Percentiles rank a stretch among this genome's conserved stretches.
These are phyloP conservation scores for Cataglyphis livida DNA, from an alignment of 2,888 invertebrate genomes.

Conservation along the genomic window DNA sequence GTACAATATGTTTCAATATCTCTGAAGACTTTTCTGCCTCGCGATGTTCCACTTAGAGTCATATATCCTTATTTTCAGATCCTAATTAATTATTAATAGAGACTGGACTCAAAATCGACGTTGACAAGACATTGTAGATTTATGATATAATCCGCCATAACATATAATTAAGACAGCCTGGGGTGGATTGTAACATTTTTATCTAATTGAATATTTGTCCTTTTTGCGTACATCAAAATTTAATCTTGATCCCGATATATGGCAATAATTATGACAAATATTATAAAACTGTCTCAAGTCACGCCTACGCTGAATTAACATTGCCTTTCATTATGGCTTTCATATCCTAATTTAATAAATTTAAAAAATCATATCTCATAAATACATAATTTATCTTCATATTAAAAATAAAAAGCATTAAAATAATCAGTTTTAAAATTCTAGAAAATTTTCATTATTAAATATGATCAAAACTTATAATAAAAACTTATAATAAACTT, in stretches of 20 bases:
- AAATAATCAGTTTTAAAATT: background rate
- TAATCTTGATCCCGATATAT: background rate
- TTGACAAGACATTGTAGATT: constrained; percentile 10
- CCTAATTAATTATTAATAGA: constrained; percentile 28
- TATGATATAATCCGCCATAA: background rate
- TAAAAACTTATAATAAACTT: no score
- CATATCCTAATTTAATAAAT: constrained; percentile 28
- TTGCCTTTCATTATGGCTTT: constrained; percentile 3
- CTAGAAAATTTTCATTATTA: constrained; percentile 4
- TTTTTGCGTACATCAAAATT: background rate
- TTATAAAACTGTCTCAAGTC: background rate
- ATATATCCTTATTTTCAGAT: constrained; percentile 12
- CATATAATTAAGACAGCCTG: background rate
- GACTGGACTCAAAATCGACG: constrained; percentile 2
- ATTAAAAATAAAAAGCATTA: constrained; percentile 1
- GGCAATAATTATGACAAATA: background rate
- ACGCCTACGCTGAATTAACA: background rate
- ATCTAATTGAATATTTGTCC: background rate
- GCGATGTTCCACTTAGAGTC: constrained; percentile 46
- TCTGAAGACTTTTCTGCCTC: constrained; percentile 61
- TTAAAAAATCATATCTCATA: background rate
- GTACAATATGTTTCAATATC: constrained; percentile 69
- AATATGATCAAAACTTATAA: background rate
- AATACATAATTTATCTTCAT: constrained; percentile 4
- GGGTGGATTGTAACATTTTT: background rate